Conservation (phyloP, 2,797 vertebrate species). For the Phalloptychus januarius region DNA sequence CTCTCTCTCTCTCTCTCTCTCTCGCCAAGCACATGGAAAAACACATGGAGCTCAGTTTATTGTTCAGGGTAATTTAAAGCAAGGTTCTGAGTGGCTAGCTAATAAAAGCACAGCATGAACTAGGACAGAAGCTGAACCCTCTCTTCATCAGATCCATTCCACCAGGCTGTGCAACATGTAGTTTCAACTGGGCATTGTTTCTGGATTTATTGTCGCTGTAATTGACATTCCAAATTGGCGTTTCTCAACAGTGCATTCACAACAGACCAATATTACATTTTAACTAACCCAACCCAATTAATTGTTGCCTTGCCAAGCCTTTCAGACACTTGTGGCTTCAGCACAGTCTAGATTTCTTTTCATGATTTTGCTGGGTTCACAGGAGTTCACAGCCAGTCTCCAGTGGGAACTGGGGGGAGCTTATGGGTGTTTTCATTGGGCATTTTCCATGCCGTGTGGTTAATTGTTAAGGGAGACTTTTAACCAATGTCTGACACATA, state of each 20-base stretch:
- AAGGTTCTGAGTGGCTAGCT: conserved; percentile 42
- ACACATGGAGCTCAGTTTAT: conserved; percentile 66
- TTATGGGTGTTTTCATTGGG: conserved; percentile 73
- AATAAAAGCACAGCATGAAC: conserved; percentile 59
- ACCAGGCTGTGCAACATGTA: conserved; percentile 35
- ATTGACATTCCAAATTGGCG: conserved; percentile 56
- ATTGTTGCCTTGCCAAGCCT: conserved; percentile 66
- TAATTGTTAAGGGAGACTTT: conserved; percentile 78
- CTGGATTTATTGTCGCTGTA: conserved; percentile 55
- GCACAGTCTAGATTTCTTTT: conserved; percentile 69
- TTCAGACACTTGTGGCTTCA: conserved; percentile 65
- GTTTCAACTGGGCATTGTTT: conserved; percentile 46
- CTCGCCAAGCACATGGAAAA: conserved; percentile 68
- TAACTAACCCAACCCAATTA: conserved; percentile 65
- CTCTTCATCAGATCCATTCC: conserved; percentile 27
- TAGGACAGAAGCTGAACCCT: conserved; percentile 41
- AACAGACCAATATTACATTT: conserved; percentile 50
- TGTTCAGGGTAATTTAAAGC: conserved; percentile 70
- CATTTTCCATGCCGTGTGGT: conserved; percentile 78
- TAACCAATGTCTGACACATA: conserved; percentile 77
- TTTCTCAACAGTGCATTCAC: conserved; percentile 63
- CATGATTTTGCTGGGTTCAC: conserved; percentile 68
- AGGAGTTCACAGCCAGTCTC: conserved; percentile 73
- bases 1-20: too few species aligned
- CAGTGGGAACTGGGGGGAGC: conserved; percentile 52